Percentiles rank a stretch among this genome's conserved stretches.
Conservation (phyloP, 2,888 invertebrate genomes). For the Ochropleura plecta region DNA sequence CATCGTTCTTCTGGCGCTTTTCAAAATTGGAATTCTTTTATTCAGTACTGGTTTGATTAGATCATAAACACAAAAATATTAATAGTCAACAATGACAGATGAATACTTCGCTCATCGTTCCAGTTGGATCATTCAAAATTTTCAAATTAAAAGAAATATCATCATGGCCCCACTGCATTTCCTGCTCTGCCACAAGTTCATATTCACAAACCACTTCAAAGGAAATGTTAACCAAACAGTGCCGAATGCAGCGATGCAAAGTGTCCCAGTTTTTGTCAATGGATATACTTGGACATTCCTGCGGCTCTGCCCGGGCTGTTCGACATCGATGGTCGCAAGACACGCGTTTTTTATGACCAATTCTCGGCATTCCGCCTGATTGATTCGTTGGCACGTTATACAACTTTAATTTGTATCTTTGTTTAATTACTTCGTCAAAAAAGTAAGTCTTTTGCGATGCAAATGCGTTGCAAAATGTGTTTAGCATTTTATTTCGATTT, state of each 20-base stretch:
- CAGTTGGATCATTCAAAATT: background rate
- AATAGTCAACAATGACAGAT: background rate
- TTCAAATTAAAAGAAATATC: slow-evolving; percentile 3
- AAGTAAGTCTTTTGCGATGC: slow-evolving; percentile 9
- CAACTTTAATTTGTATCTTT: slow-evolving; percentile 47
- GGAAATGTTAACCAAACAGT: slow-evolving; percentile 43
- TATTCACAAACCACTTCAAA: slow-evolving; percentile 23
- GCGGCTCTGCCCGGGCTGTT: slow-evolving; percentile 26
- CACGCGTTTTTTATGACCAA: slow-evolving; percentile 76
- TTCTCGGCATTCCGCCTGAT: slow-evolving; percentile 75
- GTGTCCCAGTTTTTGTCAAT: slow-evolving; percentile 69
- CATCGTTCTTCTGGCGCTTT: too few relatives aligned
- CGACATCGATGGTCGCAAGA: slow-evolving; percentile 68
- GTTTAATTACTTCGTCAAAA: slow-evolving; percentile 56
- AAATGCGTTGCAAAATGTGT: slow-evolving; percentile 23
- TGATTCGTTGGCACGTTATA: slow-evolving; percentile 71
- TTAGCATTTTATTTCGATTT: background rate
- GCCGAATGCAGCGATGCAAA: slow-evolving; percentile 54
- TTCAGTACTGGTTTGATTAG: too few relatives aligned
- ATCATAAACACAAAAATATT: background rate
- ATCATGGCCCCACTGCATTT: slow-evolving; percentile 12
- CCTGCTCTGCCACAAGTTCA: slow-evolving; percentile 2
- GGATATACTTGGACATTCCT: slow-evolving; percentile 43
- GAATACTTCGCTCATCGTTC: background rate
- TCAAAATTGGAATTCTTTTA: too few relatives aligned